phyloP scores from a whole-genome alignment of 2,888 invertebrate genomes.

The Synanthedon andrenaeformis region DNA sequence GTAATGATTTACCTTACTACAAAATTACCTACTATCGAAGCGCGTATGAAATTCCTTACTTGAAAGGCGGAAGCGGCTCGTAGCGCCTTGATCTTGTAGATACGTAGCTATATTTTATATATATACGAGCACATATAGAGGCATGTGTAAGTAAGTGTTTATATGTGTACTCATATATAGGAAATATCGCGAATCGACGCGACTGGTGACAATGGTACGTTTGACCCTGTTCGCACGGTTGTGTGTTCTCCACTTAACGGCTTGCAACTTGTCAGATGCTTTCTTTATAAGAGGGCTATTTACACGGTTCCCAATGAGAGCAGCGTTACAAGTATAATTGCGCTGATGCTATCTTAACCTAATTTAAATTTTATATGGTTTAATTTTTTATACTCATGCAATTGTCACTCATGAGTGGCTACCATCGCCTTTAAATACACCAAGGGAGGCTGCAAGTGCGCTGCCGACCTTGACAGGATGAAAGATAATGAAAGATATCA shows the following conservation, averaged over 20 bases:
- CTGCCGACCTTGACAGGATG: no score
- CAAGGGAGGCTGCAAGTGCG: no score
- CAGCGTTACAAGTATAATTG: not conserved
- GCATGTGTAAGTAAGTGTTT: constrained; percentile 3
- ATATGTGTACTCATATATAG: constrained; percentile 32
- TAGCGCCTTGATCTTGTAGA: constrained; percentile 52
- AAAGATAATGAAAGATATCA: no score
- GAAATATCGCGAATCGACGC: constrained; percentile 29
- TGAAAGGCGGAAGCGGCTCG: constrained; percentile 51
- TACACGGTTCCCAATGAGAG: constrained; percentile 6
- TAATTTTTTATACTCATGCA: no score
- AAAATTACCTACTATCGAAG: constrained; percentile 23
- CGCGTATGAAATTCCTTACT: constrained; percentile 36
- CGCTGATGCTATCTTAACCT: not conserved
- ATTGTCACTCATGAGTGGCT: no score
- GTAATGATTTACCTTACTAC: not conserved
- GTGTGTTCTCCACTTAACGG: constrained; percentile 56
- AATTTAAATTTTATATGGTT: not conserved
- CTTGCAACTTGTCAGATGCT: constrained; percentile 26
- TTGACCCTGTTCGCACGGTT: constrained; percentile 62
- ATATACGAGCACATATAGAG: not conserved
- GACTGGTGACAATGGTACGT: constrained; percentile 48
- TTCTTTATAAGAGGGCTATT: constrained; percentile 38
- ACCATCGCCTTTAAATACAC: no score
- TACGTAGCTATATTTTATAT: not conserved